A percentile compares a stretch with the other conserved stretches of the same genome.
Conservation (phyloP, 2,113 vertebrate genomes). For the Macquaria ambigua region DNA sequence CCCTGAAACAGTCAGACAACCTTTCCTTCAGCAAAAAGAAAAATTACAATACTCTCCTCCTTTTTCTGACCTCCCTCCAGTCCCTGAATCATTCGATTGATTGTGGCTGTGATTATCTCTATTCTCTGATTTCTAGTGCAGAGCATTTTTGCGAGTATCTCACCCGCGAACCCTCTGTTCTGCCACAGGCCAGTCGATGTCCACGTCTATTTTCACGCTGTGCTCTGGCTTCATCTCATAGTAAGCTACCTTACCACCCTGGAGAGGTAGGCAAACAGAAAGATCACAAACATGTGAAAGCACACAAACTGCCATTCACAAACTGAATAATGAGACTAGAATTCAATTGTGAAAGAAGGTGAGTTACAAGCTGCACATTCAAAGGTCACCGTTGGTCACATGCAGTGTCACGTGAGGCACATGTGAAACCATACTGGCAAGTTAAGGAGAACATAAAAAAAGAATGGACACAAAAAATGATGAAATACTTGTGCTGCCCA, state of each 20-base stretch:
- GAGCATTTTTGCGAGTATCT: neutral
- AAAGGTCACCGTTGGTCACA: neutral
- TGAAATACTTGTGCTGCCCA: neutral
- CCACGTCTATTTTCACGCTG: slow-evolving; percentile 97
- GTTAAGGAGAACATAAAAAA: neutral
- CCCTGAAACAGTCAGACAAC: too few relatives aligned
- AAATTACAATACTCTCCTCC: too few relatives aligned
- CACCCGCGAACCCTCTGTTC: slow-evolving; percentile 96
- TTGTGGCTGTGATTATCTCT: too few relatives aligned
- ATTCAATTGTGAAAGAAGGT: neutral
- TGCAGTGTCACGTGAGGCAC: neutral
- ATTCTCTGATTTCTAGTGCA: too few relatives aligned
- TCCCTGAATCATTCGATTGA: too few relatives aligned
- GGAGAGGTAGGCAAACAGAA: neutral
- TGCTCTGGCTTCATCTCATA: slow-evolving; percentile 94
- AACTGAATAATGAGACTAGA: neutral
- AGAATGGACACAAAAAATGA: neutral
- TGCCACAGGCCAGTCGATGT: slow-evolving; percentile 98
- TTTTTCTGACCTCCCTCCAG: too few relatives aligned
- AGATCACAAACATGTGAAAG: neutral
- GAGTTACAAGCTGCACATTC: neutral
- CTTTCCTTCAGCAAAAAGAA: too few relatives aligned
- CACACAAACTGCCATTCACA: too few relatives aligned
- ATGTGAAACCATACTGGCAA: neutral
- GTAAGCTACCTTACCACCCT: slow-evolving; percentile 92